phyloP scores from a whole-genome alignment of 2,888 invertebrate species.

The Hyppa rectilinea region DNA sequence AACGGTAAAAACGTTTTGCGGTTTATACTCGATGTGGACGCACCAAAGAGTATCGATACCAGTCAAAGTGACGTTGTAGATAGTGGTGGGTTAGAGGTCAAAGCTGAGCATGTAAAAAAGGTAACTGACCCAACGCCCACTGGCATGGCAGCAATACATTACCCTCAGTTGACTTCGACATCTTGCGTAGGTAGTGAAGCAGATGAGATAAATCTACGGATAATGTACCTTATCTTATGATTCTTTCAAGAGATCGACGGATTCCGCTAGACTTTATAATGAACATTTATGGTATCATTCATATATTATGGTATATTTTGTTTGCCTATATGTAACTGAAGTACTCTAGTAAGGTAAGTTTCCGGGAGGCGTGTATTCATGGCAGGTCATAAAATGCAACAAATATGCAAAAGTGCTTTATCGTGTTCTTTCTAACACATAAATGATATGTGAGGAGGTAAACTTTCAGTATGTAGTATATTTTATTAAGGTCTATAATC shows the following conservation, averaged over 20 bases:
- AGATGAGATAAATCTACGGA: slow-evolving; percentile 60
- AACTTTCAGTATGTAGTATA: slow-evolving; percentile 7
- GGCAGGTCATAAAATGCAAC: neutral
- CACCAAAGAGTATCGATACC: slow-evolving; percentile 35
- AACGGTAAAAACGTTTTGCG: slow-evolving; percentile 22
- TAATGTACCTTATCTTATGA: slow-evolving; percentile 46
- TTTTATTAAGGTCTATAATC: slow-evolving; percentile 21
- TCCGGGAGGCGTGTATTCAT: too few relatives aligned
- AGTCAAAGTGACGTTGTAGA: slow-evolving; percentile 41
- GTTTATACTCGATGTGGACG: neutral
- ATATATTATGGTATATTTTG: neutral
- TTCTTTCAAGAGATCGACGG: slow-evolving; percentile 17
- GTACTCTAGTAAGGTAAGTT: slow-evolving; percentile 4
- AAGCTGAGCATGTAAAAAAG: slow-evolving; percentile 57
- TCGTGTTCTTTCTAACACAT: too few relatives aligned
- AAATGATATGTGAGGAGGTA: slow-evolving; percentile 9
- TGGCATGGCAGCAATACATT: slow-evolving; percentile 43
- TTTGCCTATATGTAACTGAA: neutral
- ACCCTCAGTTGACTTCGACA: slow-evolving; percentile 56
- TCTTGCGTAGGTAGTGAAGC: slow-evolving; percentile 56
- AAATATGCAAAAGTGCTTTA: neutral
- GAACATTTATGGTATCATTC: slow-evolving; percentile 12
- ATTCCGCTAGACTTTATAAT: slow-evolving; percentile 19
- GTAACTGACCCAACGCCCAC: slow-evolving; percentile 62
- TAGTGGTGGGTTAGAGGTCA: slow-evolving; percentile 56